phyloP scores from a whole-genome alignment of 1,140 invertebrate genomes.

The Euborellia annulipes region DNA sequence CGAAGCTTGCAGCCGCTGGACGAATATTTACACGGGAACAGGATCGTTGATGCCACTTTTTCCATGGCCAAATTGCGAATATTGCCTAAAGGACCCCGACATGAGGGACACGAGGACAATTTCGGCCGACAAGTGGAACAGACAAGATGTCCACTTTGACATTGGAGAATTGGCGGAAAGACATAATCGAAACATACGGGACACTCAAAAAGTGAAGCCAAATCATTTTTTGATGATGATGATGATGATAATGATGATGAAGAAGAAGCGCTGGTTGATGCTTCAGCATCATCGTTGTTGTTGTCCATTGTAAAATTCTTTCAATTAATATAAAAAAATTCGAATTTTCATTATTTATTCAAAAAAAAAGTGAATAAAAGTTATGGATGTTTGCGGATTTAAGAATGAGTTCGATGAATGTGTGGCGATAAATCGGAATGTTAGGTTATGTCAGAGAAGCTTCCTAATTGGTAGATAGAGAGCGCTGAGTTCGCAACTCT shows the following conservation, averaged over 20 bases:
- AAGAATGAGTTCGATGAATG: too few species aligned
- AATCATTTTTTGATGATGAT: constrained; percentile 53
- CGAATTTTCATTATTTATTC: too few species aligned
- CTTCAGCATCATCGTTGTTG: too few species aligned
- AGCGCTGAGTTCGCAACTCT: too few species aligned
- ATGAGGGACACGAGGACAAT: constrained; percentile 92
- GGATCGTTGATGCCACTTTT: constrained; percentile 92
- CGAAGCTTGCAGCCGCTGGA: constrained; percentile 82
- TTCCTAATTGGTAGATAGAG: too few species aligned
- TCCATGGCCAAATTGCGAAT: constrained; percentile 98
- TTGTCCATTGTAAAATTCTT: too few species aligned
- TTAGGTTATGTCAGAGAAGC: too few species aligned
- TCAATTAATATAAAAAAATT: too few species aligned
- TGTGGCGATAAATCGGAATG: too few species aligned
- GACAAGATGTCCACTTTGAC: constrained; percentile 72
- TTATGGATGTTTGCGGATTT: too few species aligned
- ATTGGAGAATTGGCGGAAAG: constrained; percentile 84
- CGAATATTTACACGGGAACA: constrained; percentile 99
- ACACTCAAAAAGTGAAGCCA: constrained; percentile 94
- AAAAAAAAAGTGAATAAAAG: too few species aligned
- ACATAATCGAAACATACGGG: constrained; percentile 99
- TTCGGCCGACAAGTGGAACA: constrained; percentile 94
- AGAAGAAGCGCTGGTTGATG: too few species aligned
- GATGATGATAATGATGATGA: constrained; percentile 26
- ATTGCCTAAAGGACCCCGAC: constrained; percentile 90